Evolutionary conservation across 2,888 invertebrate genomes (phyloP).

Genomic region (Nasonovia ribisnigri): DNA sequence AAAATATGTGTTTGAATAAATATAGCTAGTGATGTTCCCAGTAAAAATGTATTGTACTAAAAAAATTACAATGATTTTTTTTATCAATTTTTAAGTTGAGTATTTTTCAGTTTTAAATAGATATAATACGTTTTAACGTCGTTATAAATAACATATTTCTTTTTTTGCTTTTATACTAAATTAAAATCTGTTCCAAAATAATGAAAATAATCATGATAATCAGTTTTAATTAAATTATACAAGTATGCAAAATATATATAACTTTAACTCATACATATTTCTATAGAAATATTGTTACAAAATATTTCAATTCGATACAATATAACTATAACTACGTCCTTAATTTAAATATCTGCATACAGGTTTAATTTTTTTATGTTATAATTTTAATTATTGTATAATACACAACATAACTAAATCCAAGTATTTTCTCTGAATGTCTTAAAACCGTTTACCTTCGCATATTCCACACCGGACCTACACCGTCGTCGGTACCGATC

Average conservation of each 20-base stretch:
- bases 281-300: not conserved
- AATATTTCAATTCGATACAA: not conserved
- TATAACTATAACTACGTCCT: not conserved
- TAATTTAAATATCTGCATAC: not conserved
- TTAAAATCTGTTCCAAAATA: not conserved
- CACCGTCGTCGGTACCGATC: constrained; percentile 48
- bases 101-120: not conserved
- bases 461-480: constrained; percentile 39
- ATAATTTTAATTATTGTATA: not conserved
- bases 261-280: not conserved
- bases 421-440: constrained; percentile 21
- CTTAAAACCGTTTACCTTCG: constrained; percentile 29
- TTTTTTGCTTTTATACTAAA: not conserved
- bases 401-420: not conserved
- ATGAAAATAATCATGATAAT: not conserved
- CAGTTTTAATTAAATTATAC: not conserved
- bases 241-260: not conserved
- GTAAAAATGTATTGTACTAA: not conserved
- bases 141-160: not conserved
- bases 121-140: not conserved
- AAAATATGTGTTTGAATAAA: not conserved
- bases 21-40: not conserved
- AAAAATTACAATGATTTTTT: not conserved
- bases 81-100: not conserved
- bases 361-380: not conserved